phyloP scores from a whole-genome alignment of 2,113 vertebrate species.

The Chlorodrepanis virens region DNA sequence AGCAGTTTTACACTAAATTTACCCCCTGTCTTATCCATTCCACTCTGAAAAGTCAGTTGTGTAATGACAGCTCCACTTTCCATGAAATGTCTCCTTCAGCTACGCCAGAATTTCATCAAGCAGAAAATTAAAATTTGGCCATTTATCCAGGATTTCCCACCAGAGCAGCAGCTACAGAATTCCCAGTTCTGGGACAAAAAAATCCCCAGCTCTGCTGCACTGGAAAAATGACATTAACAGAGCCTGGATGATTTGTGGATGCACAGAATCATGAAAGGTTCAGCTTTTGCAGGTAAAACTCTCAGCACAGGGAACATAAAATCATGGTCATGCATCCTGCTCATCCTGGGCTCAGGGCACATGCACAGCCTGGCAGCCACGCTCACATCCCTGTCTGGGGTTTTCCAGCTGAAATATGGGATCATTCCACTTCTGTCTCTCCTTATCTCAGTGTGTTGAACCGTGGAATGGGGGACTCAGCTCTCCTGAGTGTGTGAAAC shows the following conservation, averaged over 20 bases:
- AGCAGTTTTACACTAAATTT: not conserved
- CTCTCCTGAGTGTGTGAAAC: not conserved
- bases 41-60: not conserved
- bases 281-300: not conserved
- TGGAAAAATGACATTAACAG: not conserved
- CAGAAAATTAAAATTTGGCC: not conserved
- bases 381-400: not conserved
- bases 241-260: not conserved
- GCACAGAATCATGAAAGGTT: not conserved
- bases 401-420: not conserved
- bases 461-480: not conserved
- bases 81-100: not conserved
- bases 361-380: not conserved
- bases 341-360: not conserved
- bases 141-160: not conserved
- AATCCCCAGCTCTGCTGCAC: not conserved
- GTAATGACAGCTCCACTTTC: not conserved
- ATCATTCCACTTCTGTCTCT: not conserved
- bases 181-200: not conserved
- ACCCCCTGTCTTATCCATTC: not conserved
- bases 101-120: not conserved
- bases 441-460: rapidly evolving
- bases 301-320: not conserved
- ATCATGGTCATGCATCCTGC: rapidly evolving
- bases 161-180: not conserved